phyloP scores from a whole-genome alignment of 2,113 vertebrate species.

The Gymnobelideus leadbeateri region DNA sequence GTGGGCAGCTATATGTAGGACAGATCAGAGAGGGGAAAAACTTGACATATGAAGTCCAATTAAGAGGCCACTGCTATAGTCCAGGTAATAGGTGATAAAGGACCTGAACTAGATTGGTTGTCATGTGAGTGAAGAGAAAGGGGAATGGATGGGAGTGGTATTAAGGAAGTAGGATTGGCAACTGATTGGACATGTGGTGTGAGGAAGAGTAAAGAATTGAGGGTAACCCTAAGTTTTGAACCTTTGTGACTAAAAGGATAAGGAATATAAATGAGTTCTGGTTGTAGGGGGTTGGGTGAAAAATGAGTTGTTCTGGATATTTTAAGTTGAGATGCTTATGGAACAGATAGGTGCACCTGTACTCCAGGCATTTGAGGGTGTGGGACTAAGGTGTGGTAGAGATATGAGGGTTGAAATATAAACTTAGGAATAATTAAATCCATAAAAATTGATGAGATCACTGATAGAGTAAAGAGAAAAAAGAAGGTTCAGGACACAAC shows the following conservation, averaged over 20 bases:
- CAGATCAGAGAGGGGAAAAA: background rate
- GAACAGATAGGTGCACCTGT: background rate
- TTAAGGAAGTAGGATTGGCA: background rate
- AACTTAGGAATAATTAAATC: background rate
- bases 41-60: background rate
- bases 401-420: background rate
- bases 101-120: background rate
- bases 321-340: background rate
- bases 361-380: background rate
- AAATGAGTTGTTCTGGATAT: background rate
- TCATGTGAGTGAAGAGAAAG: background rate
- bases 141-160: background rate
- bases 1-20: background rate
- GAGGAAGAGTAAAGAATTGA: background rate
- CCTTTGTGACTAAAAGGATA: background rate
- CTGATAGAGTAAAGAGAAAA: background rate
- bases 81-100: background rate
- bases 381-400: background rate
- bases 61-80: background rate
- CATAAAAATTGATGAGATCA: background rate
- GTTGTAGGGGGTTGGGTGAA: background rate
- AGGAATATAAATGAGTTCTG: background rate
- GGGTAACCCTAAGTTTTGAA: background rate
- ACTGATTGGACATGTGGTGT: background rate
- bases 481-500: background rate